Evolutionary conservation across 2,888 invertebrate genomes (phyloP).

Genomic region (Escarpia spicata): DNA sequence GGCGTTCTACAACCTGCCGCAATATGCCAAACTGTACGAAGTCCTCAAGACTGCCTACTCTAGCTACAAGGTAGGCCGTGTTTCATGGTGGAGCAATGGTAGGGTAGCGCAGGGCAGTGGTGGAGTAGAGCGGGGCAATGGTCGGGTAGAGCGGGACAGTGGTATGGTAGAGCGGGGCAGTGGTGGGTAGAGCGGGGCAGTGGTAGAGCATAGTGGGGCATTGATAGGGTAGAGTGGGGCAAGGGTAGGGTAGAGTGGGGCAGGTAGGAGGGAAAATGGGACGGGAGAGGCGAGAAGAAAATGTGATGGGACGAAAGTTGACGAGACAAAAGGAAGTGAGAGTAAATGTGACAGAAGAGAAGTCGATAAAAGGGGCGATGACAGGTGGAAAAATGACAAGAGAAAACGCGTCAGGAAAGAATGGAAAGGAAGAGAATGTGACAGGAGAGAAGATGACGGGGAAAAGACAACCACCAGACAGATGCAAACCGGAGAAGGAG

Average conservation of each 20-base stretch:
- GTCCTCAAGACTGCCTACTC: conserved; percentile 82
- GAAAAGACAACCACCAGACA: too few relatives aligned
- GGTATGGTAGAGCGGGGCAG: neutral
- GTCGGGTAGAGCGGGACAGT: neutral
- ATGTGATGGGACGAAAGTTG: too few relatives aligned
- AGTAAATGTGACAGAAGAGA: too few relatives aligned
- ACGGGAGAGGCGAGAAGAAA: too few relatives aligned
- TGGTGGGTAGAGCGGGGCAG: neutral
- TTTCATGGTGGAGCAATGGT: neutral
- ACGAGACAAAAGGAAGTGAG: too few relatives aligned
- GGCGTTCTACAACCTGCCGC: conserved; percentile 71
- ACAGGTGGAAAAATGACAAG: too few relatives aligned
- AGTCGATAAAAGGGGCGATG: too few relatives aligned
- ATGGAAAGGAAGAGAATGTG: too few relatives aligned
- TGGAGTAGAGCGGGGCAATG: neutral
- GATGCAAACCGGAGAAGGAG: too few relatives aligned
- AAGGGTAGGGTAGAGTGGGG: neutral
- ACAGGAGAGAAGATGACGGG: too few relatives aligned
- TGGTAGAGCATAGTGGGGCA: neutral
- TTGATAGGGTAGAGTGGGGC: neutral
- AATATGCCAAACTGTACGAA: conserved; percentile 87
- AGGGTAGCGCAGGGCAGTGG: neutral
- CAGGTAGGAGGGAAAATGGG: neutral
- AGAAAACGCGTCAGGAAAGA: too few relatives aligned
- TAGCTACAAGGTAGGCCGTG: conserved; percentile 80